Conservation (phyloP, 92 coral and sea anemone genomes). For the Siderastrea radians region DNA sequence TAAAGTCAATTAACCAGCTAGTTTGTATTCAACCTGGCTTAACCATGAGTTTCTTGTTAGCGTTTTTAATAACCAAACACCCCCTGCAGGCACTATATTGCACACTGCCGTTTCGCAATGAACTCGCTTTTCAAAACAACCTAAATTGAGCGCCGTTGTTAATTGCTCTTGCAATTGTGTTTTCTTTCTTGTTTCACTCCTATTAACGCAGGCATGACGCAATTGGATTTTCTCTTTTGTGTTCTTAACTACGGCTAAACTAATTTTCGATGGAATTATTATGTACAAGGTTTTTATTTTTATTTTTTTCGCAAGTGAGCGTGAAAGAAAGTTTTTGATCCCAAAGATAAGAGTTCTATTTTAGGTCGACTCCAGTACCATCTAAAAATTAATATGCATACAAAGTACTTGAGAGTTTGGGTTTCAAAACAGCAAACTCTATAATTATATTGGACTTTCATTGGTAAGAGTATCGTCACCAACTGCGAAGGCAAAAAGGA, state of each 20-base stretch:
- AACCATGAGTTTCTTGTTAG: neutral
- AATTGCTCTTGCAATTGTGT: slow-evolving; percentile 1
- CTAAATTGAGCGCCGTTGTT: neutral
- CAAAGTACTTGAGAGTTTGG: neutral
- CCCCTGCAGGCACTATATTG: neutral
- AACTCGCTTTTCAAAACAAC: slow-evolving; percentile 4
- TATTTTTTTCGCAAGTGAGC: neutral
- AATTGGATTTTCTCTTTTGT: slow-evolving; percentile 6
- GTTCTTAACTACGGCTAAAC: neutral
- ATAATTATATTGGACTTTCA: slow-evolving; percentile 12
- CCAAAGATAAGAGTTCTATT: neutral
- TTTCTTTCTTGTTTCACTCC: slow-evolving; percentile 1
- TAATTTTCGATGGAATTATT: slow-evolving; percentile 8
- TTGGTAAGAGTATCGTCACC: neutral
- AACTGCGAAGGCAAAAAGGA: neutral
- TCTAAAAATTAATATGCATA: neutral
- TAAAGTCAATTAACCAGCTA: neutral
- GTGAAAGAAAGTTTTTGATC: neutral
- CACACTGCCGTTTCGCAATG: neutral
- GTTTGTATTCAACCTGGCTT: neutral
- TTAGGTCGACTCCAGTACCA: neutral
- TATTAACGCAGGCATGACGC: neutral
- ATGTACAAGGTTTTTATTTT: neutral
- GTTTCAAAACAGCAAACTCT: neutral
- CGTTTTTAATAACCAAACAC: neutral